Conservation (phyloP, 1,140 invertebrate genomes). For the Conus ventricosus region DNA sequence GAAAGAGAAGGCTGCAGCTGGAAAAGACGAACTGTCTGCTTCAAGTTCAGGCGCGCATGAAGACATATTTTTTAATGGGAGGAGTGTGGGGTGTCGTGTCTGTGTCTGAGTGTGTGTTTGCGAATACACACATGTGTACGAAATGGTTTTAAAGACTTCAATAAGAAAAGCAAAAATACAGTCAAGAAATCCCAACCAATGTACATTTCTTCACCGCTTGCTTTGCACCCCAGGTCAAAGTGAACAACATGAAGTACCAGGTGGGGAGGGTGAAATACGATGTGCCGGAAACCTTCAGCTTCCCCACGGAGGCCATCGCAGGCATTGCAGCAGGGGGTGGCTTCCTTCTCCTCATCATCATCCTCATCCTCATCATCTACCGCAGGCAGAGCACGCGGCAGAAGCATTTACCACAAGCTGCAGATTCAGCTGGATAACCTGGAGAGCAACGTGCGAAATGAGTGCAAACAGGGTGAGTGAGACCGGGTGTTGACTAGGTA, state of each 20-base stretch:
- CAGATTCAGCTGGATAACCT: conserved; percentile 99
- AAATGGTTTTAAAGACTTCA: too few relatives aligned
- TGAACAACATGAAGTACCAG: conserved; percentile 91
- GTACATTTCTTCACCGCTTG: too few relatives aligned
- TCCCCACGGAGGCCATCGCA: conserved; percentile 78
- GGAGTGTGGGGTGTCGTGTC: too few relatives aligned
- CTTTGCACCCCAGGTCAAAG: conserved; percentile 75
- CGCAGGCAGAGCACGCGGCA: conserved; percentile 94
- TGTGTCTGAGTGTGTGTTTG: too few relatives aligned
- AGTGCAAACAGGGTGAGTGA: conserved; percentile 91
- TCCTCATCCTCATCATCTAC: conserved; percentile 91
- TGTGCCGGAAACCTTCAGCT: conserved; percentile 87
- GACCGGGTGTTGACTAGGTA: not conserved
- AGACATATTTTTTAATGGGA: too few relatives aligned
- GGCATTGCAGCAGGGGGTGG: conserved; percentile 80
- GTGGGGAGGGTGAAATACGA: conserved; percentile 92
- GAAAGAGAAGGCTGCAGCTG: too few relatives aligned
- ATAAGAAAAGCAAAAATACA: too few relatives aligned
- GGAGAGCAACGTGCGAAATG: conserved; percentile 97
- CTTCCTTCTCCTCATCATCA: conserved; percentile 87
- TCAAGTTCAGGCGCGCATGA: too few relatives aligned
- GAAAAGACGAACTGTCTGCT: too few relatives aligned
- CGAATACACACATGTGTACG: too few relatives aligned
- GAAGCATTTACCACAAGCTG: conserved; percentile 97
- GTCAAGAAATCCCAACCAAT: too few relatives aligned